A percentile compares a stretch with the other conserved stretches of the same genome.
phyloP scores from a whole-genome alignment of 37 sponge, comb jelly and placozoan genomes.

The Hormiphora californensis region DNA sequence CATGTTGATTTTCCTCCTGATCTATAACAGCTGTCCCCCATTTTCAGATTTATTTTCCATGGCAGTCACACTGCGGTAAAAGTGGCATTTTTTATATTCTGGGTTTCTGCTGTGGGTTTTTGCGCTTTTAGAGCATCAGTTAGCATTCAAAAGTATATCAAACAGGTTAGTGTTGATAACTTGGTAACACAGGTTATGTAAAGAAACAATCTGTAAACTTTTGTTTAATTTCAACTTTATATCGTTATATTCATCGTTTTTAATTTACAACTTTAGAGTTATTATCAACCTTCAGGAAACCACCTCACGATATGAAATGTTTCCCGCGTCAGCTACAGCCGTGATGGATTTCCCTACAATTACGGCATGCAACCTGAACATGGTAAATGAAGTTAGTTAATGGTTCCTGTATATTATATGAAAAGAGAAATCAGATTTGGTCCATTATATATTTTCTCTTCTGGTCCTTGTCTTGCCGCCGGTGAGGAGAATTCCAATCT shows the following conservation, averaged over 20 bases:
- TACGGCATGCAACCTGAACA: neutral
- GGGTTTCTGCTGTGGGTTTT: neutral
- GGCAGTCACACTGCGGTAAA: neutral
- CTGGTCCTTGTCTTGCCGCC: no score
- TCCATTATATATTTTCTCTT: no score
- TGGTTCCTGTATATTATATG: no score
- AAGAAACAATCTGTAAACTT: neutral
- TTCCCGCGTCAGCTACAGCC: neutral
- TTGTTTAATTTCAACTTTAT: neutral
- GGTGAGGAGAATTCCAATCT: no score
- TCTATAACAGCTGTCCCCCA: no score
- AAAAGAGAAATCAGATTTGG: no score
- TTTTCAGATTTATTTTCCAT: neutral
- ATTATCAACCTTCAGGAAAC: neutral
- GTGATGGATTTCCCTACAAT: conserved; percentile 7
- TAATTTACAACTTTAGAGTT: neutral
- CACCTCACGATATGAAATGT: neutral
- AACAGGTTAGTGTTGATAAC: neutral
- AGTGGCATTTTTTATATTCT: neutral
- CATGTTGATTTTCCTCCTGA: no score
- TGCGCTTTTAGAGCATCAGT: neutral
- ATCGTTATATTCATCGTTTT: neutral
- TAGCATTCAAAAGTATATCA: neutral
- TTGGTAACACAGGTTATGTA: neutral
- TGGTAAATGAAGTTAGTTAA: no score